Evolutionary conservation across 2,797 vertebrate species (phyloP).

Genomic region (Hafferia zeledoni): DNA sequence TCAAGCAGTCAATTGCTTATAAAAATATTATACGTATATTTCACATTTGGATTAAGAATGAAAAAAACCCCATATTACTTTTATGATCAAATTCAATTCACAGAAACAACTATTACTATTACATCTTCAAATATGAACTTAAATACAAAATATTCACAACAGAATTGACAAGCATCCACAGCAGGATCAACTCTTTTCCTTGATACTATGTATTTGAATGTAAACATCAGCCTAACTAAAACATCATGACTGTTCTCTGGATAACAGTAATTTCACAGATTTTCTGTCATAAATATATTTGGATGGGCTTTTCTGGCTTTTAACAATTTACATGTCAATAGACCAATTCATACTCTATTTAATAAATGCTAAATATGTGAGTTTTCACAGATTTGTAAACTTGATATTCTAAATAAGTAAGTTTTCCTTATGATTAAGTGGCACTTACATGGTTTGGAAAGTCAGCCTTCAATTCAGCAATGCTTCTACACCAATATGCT

Average conservation of each 20-base stretch:
- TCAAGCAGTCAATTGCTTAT: background rate
- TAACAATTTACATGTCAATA: background rate
- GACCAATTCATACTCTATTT: conserved; percentile 47
- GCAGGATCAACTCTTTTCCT: conserved; percentile 25
- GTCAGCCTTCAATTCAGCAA: conserved; percentile 89
- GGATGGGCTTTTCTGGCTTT: background rate
- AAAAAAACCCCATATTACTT: background rate
- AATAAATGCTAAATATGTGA: conserved; percentile 46
- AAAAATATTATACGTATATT: background rate
- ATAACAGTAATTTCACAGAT: conserved; percentile 13
- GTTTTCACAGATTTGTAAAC: conserved; percentile 50
- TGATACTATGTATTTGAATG: background rate
- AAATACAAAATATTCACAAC: conserved; percentile 30
- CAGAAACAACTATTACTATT: background rate
- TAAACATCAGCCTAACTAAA: conserved; percentile 32
- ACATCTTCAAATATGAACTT: background rate
- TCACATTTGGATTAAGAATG: background rate
- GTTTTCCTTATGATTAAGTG: background rate
- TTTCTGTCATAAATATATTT: conserved; percentile 1
- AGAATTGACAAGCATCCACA: conserved; percentile 1
- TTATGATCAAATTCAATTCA: background rate
- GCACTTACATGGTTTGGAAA: conserved; percentile 88
- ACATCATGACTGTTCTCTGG: background rate
- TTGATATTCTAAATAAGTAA: conserved; percentile 38
- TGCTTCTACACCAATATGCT: conserved; percentile 90